Evolutionary conservation across 2,888 invertebrate genomes (phyloP), one percentile per base, ranked within the genome.

Genomic region (Scaptomyza caliginosa): DNA sequence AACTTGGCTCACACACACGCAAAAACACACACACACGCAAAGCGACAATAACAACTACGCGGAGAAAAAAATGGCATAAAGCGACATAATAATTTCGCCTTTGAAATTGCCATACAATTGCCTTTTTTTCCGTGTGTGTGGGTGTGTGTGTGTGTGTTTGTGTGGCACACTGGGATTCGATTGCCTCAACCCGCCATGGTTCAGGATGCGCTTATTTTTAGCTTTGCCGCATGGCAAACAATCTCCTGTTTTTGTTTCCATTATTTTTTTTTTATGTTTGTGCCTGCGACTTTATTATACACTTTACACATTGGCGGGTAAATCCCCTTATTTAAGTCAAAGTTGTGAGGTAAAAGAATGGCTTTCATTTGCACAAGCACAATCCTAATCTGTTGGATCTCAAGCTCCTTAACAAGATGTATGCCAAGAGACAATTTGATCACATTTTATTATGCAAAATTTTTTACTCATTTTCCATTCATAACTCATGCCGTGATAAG

Each of bases 41-140:
- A n/a, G n/a, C n/a, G n/a, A 16, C 30, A 67, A 23, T 24, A 28
- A 45, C 45, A 45, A 17, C 24, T 7, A 26, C 11, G 4, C 11
- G 28, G 19, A 16, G 39, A 51, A 78, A 76, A 82, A 83, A 68
- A 73, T 84, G 73, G 80, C 78, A 77, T 77, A 77, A 86, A 82
- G 75, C 85, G 76, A 86, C 80, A 82, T 86, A 85, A 85, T 86
- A 82, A 86, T 85, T 86, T 85, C 70, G 74, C 66, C 73, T 86
- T 79, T 76, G 77, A 85, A 85, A 85, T 85, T 86, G 82, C 80
- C 87, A 76, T 78, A 78, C 76, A 85, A 84, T 86, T 84, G 82
- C 73, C 84, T 71, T 63, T 55, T 57, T 65, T 63, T 57, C 46
- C 58, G 62, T 57, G 16, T 38, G 16, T 39, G 16, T 32, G 30